Base-by-base conservation (phyloP, 1,140 invertebrate species). In the Cecropterus lyciades region DNA sequence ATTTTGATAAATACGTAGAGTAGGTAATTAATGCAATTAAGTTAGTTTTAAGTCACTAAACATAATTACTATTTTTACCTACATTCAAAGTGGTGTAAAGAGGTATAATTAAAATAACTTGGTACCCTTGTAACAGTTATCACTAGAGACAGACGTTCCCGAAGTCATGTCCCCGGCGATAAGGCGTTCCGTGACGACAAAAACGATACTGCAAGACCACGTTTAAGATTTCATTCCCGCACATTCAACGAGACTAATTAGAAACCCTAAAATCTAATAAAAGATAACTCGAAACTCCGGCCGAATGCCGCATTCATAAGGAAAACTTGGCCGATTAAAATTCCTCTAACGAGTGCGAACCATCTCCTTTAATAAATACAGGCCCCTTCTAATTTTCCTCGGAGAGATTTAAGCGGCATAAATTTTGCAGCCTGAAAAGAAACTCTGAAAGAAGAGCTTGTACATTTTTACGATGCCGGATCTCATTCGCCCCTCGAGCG, bases 341-440 rank as follows among this genome's bases (percentile, higher is more conserved):
- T 92, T 92, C 89, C 89, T 89, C 77, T 86, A 88, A 92, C 87
- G 87, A 90, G 84, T 82, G 79, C 67, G 75, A 87, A 83, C 82
- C 82, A 84, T 92, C 85, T 82, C 75, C 75, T 87, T 85, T 92
- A 90, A 90, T 92, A 92, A 92, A 92, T 92, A 90, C 87, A 81
- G 82, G 60, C 69, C 85, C 87, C 80, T 80, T 85, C 84, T 88
- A 92, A 92, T 92, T 91, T 92, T 81, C 84, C 82, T 82, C 69
- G 74, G 84, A 82, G 85, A 92, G 89, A 89, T 91, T 92, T 90
- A 87, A 83, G 80, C 81, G 80, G 78, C 70, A 90, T 90, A 89
- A 87, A 90, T 90, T 90, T 85, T 86, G 72, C 79, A 85, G 60
- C 64, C 85, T 89, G 82, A 92, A 91, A 90, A 90, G 87, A 90